These are phyloP conservation scores for Neocrepidodera transversa DNA, from an alignment of 2,888 invertebrate genomes.

Conservation along the genomic window DNA sequence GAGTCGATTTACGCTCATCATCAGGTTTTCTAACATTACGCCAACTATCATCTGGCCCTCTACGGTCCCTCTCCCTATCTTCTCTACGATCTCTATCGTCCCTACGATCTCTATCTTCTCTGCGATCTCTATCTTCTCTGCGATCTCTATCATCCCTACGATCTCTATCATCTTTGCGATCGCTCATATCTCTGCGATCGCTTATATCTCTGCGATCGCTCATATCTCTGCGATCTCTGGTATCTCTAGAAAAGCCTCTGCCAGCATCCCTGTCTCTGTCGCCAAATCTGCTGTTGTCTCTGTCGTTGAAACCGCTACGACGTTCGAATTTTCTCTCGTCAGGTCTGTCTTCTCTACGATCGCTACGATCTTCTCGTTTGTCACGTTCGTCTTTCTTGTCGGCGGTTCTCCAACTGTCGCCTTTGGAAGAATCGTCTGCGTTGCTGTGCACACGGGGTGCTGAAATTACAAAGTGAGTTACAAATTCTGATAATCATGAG, in stretches of 20 bases:
- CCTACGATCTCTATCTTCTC: slow-evolving; percentile 32
- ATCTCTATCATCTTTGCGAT: slow-evolving; percentile 7
- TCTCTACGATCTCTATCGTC: slow-evolving; percentile 35
- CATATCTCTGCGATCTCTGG: slow-evolving; percentile 29
- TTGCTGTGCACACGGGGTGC: slow-evolving; percentile 30
- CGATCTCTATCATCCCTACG: slow-evolving; percentile 20
- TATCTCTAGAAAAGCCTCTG: not conserved
- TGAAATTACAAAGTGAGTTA: slow-evolving; percentile 11
- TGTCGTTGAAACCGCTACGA: not conserved
- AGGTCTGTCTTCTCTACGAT: slow-evolving; percentile 31
- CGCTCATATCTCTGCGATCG: not conserved
- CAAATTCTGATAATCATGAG: too few species aligned
- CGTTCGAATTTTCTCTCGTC: not conserved
- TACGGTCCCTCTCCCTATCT: slow-evolving; percentile 34
- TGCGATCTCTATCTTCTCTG: slow-evolving; percentile 27
- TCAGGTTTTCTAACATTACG: slow-evolving; percentile 34
- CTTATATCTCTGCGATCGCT: slow-evolving; percentile 16
- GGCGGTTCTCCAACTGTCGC: slow-evolving; percentile 33
- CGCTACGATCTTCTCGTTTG: slow-evolving; percentile 21
- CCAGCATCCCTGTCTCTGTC: not conserved
- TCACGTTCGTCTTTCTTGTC: slow-evolving; percentile 29
- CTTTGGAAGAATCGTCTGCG: slow-evolving; percentile 28
- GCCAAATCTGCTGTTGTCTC: not conserved
- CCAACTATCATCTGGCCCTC: slow-evolving; percentile 40
- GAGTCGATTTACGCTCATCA: slow-evolving; percentile 36